Conservation (phyloP, 2,797 vertebrate species). For the Rhodeus uyekii region DNA sequence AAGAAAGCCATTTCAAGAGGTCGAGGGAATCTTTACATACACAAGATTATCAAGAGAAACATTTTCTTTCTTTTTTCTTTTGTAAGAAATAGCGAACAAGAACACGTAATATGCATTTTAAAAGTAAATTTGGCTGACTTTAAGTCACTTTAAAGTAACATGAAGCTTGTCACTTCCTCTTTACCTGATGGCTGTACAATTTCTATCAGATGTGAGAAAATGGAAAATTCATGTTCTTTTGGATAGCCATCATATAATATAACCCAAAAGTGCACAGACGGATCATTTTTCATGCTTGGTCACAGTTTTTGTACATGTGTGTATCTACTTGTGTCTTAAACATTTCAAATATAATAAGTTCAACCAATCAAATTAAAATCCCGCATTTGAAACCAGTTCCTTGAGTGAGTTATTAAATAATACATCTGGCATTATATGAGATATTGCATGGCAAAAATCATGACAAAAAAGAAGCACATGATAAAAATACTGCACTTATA, state of each 20-base stretch:
- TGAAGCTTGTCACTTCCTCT: neutral
- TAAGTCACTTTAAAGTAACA: neutral
- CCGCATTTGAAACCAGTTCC: neutral
- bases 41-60: neutral
- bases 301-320: neutral
- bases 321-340: neutral
- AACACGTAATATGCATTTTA: neutral
- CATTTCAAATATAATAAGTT: neutral
- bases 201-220: neutral
- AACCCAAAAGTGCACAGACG: neutral
- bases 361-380: neutral
- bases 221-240: neutral
- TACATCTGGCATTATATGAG: neutral
- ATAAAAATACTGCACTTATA: slow-evolving; percentile 20
- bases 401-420: neutral
- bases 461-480: neutral
- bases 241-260: neutral
- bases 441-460: neutral
- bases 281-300: neutral
- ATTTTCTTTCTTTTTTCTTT: neutral
- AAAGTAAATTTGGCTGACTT: neutral
- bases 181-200: neutral
- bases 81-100: neutral
- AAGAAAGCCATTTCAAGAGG: neutral
- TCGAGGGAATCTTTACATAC: neutral